Evolutionary conservation across 2,888 invertebrate species (phyloP).

Genomic region (Pandemis corylana): DNA sequence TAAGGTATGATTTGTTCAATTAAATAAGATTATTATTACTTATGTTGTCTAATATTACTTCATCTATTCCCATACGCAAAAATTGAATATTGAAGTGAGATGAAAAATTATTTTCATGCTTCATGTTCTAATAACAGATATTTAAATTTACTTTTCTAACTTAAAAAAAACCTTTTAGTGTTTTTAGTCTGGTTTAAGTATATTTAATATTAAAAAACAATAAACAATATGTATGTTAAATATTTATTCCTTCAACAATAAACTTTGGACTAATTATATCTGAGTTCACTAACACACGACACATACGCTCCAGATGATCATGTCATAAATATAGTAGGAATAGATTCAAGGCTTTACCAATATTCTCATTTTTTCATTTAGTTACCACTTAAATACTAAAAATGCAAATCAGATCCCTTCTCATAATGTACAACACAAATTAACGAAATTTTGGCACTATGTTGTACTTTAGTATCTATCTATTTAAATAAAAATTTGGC

Average conservation of each 20-base stretch:
- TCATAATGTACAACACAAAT: too few relatives aligned
- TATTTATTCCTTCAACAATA: constrained; percentile 41
- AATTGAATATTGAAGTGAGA: not conserved
- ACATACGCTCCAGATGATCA: constrained; percentile 15
- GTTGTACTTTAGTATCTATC: not conserved
- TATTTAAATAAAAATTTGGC: not conserved
- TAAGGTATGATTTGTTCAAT: constrained; percentile 28
- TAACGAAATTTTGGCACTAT: not conserved
- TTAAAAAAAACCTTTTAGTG: too few relatives aligned
- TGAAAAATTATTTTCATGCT: not conserved
- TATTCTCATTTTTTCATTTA: not conserved
- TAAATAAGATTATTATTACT: constrained; percentile 20
- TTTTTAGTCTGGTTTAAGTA: not conserved
- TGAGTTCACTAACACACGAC: constrained; percentile 18
- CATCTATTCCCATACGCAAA: not conserved
- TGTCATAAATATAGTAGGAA: constrained; percentile 16
- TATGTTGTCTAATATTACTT: not conserved
- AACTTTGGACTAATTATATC: constrained; percentile 35
- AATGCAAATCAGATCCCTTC: too few relatives aligned
- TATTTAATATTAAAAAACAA: constrained; percentile 2
- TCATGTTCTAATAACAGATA: too few relatives aligned
- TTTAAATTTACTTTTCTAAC: too few relatives aligned
- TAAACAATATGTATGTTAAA: constrained; percentile 16
- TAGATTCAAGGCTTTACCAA: constrained; percentile 19
- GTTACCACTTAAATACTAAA: not conserved